Percentiles rank a stretch among this genome's conserved stretches.
Conservation (phyloP, 2,113 vertebrate genomes). For the Oreochromis niloticus region DNA sequence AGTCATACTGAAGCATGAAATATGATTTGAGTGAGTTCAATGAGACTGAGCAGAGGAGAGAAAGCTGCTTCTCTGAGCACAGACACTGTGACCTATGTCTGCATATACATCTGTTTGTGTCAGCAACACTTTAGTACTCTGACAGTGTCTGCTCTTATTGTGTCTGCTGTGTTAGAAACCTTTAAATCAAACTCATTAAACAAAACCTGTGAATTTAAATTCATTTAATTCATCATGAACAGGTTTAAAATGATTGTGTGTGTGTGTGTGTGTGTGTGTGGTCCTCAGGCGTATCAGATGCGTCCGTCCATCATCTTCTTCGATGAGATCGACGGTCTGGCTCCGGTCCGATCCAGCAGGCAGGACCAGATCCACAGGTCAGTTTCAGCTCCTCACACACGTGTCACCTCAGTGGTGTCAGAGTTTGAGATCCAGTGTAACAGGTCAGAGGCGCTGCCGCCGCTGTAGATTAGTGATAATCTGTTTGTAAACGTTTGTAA, state of each 20-base stretch:
- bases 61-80: background rate
- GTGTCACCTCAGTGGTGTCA: background rate
- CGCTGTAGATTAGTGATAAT: background rate
- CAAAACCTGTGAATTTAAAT: background rate
- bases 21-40: background rate
- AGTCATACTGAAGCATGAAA: background rate
- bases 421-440: background rate
- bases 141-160: rapidly evolving
- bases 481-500: background rate
- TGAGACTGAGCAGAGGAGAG: background rate
- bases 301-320: slow-evolving; percentile 93
- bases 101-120: rapidly evolving
- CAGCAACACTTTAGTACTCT: background rate
- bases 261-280: background rate
- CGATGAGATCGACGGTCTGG: slow-evolving; percentile 90
- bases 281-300: slow-evolving; percentile 81
- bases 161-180: background rate
- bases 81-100: rapidly evolving
- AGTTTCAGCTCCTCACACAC: background rate
- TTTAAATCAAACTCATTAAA: rapidly evolving
- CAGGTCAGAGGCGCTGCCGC: background rate
- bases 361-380: slow-evolving; percentile 93
- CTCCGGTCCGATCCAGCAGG: slow-evolving; percentile 86
- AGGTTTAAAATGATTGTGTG: rapidly evolving
- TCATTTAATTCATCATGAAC: background rate